These are phyloP conservation scores for Lycocorax pyrrhopterus DNA, from an alignment of 2,113 vertebrate species.

Conservation along the genomic window DNA sequence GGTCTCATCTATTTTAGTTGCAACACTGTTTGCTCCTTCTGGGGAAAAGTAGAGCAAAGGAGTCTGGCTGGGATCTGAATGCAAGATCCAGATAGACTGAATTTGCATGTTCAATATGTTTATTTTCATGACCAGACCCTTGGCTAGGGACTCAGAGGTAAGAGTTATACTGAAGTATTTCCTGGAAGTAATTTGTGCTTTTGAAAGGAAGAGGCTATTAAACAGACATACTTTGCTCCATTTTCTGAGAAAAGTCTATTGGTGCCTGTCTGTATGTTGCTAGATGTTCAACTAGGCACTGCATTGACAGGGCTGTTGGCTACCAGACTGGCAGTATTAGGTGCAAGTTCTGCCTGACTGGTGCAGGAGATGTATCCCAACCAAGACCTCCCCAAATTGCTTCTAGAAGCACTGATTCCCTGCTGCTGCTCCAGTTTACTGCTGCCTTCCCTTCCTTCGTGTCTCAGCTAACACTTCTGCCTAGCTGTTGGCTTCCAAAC, in stretches of 20 bases:
- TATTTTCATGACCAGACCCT: neutral
- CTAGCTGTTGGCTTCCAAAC: neutral
- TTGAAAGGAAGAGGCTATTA: neutral
- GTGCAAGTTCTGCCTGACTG: neutral
- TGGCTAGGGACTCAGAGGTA: neutral
- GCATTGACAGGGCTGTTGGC: neutral
- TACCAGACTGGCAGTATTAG: neutral
- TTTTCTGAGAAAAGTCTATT: neutral
- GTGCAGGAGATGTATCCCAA: neutral
- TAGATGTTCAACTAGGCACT: neutral
- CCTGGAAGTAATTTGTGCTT: neutral
- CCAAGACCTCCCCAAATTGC: neutral
- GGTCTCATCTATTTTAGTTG: neutral
- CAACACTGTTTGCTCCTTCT: neutral
- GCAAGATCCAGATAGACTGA: neutral
- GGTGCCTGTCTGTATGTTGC: neutral
- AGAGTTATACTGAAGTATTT: neutral
- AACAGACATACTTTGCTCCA: neutral
- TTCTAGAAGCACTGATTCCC: neutral
- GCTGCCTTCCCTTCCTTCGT: neutral
- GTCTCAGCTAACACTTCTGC: neutral
- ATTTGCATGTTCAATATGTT: neutral
- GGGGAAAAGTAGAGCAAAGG: neutral
- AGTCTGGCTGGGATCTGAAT: neutral
- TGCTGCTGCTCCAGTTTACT: neutral